Percentiles rank a stretch among this genome's conserved stretches.
phyloP scores from a whole-genome alignment of 2,888 invertebrate species.

The Nasonovia ribisnigri region DNA sequence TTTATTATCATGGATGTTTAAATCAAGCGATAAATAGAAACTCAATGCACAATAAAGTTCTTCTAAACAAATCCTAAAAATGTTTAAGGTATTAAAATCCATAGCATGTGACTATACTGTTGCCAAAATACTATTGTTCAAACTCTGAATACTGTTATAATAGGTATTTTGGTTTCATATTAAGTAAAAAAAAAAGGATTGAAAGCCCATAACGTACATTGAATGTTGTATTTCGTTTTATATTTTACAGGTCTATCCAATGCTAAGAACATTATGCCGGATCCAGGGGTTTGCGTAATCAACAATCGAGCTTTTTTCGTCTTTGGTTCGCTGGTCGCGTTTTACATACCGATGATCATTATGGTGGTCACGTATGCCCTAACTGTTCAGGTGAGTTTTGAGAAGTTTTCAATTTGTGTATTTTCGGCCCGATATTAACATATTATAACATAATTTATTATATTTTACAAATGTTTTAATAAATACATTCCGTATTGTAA shows the following conservation, averaged over 20 bases:
- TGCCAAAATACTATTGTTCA: not conserved
- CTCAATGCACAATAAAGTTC: not conserved
- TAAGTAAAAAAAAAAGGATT: not conserved
- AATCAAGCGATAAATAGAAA: not conserved
- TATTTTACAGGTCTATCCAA: constrained; percentile 79
- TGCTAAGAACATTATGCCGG: constrained; percentile 84
- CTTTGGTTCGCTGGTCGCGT: constrained; percentile 92
- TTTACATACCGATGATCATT: constrained; percentile 94
- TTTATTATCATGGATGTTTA: not conserved
- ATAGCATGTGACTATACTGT: not conserved
- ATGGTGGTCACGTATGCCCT: constrained; percentile 94
- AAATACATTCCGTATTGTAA: not conserved
- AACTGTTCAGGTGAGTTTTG: constrained; percentile 75
- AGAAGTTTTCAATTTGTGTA: not conserved
- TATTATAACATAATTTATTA: no score
- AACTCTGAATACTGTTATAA: not conserved
- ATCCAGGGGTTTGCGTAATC: constrained; percentile 82
- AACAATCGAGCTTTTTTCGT: constrained; percentile 89
- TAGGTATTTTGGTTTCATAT: not conserved
- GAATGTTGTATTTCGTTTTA: not conserved
- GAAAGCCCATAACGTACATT: not conserved
- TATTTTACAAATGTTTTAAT: not conserved
- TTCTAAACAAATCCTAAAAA: not conserved
- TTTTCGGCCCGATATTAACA: not conserved
- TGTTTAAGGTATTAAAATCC: not conserved